Evolutionary conservation across 1,140 invertebrate species (phyloP), one percentile per base, ranked within the genome.

Genomic region (Drosophila kikkawai): DNA sequence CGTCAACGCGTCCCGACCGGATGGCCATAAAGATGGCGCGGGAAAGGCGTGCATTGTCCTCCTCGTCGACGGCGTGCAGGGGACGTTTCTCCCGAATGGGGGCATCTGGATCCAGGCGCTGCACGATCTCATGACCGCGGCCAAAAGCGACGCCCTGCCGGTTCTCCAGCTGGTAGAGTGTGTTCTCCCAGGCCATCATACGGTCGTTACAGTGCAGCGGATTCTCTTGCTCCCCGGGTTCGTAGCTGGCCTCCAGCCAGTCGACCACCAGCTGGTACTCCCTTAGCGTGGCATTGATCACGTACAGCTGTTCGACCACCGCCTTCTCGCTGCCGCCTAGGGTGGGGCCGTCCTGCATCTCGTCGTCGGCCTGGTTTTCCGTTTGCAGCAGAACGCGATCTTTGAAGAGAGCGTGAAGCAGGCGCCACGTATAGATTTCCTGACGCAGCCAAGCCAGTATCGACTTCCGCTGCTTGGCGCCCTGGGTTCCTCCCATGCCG

Each of bases 71-170:
- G 88, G 98, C 96, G 93, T 99, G 98, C 17, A 99, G 93, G 26
- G 95, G 95, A 91, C 95, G 96, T 19, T 95, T 95, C 86, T 98
- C 95, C 65, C 97, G 94, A 22, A 95, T 93, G 0, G 97, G 96
- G 37, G 98, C 98, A 95, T 99, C 98, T n/a, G 98, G 98, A 94
- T 99, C 98, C 80, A 99, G 93, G 76, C 95, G 95, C 13, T 95
- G 95, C 0, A 98, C 95, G 55, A 97, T 94, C 60, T 94, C 93
- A 50, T 95, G 93, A 0, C 82, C 71, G 15, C 58, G 60, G 2
- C 85, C 86, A 34, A 96, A 96, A 0, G 94, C 93, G 13, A 95
- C 94, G 3, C 93, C 93, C 32, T 85, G 79, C n/a, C 75, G 45
- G 32, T 91, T 92, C 39, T 93, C 75, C 44, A 98, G 93, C 75